These are phyloP conservation scores for Marmota monax DNA, from an alignment of 2,113 vertebrate genomes.

Conservation along the genomic window DNA sequence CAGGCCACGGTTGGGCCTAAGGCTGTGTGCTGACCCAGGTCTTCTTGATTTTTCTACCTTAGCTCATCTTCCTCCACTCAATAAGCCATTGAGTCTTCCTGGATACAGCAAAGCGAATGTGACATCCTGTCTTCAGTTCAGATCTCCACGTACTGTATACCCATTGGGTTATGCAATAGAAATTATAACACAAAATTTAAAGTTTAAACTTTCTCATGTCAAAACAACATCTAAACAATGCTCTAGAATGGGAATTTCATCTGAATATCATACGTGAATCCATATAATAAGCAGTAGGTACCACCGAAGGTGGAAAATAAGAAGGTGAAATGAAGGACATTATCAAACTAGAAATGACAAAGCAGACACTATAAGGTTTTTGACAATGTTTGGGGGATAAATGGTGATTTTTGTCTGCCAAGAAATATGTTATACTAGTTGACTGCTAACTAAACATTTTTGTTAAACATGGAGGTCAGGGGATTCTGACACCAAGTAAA, in stretches of 20 bases:
- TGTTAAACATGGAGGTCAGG: not conserved
- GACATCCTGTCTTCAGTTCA: not conserved
- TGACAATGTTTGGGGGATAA: constrained; percentile 23
- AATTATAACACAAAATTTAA: not conserved
- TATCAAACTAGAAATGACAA: not conserved
- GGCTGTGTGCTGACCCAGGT: rapidly evolving
- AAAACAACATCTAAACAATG: not conserved
- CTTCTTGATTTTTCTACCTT: not conserved
- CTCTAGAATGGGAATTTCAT: not conserved
- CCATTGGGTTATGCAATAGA: not conserved
- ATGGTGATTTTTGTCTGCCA: not conserved
- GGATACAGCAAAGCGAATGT: not conserved
- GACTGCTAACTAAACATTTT: not conserved
- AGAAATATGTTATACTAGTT: constrained; percentile 26
- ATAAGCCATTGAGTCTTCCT: not conserved
- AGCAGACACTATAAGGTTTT: not conserved
- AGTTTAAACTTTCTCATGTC: constrained; percentile 1
- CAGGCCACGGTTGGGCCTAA: not conserved
- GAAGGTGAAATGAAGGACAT: constrained; percentile 53
- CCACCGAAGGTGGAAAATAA: not conserved
- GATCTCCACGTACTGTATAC: not conserved
- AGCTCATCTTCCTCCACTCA: not conserved
- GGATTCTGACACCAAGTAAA: not conserved
- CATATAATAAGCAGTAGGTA: not conserved
- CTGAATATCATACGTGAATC: not conserved